These are phyloP conservation scores for Hipparchia sbordonii DNA, from an alignment of 2,888 invertebrate species.

Conservation along the genomic window DNA sequence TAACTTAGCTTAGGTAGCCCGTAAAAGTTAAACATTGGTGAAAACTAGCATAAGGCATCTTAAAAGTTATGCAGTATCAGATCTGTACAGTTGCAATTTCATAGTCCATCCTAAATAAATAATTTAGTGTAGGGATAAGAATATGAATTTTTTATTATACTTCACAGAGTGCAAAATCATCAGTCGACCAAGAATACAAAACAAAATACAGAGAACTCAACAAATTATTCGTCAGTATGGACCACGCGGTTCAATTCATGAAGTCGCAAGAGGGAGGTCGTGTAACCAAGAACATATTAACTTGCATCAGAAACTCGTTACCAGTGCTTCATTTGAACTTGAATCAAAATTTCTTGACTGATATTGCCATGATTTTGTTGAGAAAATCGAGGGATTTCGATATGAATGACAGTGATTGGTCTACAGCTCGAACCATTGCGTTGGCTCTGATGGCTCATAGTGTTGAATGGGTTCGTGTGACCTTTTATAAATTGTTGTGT, in stretches of 20 bases:
- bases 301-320: slow-evolving; percentile 78
- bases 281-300: slow-evolving; percentile 63
- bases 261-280: slow-evolving; percentile 57
- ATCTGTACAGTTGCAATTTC: no score
- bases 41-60: no score
- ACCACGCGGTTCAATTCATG: slow-evolving; percentile 64
- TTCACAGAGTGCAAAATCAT: slow-evolving; percentile 59
- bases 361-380: slow-evolving; percentile 65
- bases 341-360: slow-evolving; percentile 78
- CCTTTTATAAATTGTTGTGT: slow-evolving; percentile 81
- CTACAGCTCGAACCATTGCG: slow-evolving; percentile 65
- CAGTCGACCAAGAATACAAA: slow-evolving; percentile 68
- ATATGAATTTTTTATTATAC: neutral
- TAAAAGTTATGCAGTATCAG: no score
- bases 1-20: no score
- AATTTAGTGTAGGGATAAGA: no score
- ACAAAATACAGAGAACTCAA: slow-evolving; percentile 66
- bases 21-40: no score
- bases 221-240: slow-evolving; percentile 65
- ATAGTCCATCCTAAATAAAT: no score
- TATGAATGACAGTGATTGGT: slow-evolving; percentile 64
- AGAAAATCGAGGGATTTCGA: slow-evolving; percentile 60
- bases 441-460: slow-evolving; percentile 83
- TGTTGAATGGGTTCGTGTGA: slow-evolving; percentile 76
- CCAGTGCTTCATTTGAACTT: slow-evolving; percentile 83